Conservation (phyloP, 2,113 vertebrate species). For the Chamaea fasciata region DNA sequence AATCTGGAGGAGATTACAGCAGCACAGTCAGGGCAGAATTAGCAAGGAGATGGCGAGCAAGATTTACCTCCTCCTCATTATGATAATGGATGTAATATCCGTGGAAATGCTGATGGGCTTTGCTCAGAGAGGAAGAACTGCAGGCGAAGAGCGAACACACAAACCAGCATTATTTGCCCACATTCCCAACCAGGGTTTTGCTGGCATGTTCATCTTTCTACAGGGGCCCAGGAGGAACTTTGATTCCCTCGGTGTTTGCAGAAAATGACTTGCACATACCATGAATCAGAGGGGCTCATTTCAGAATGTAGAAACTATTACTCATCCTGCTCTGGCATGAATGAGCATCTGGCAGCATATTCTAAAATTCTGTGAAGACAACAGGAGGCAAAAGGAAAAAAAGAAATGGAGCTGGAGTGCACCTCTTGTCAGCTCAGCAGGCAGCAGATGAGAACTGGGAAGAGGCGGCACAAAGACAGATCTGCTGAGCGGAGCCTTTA, state of each 20-base stretch:
- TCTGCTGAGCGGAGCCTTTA: slow-evolving; percentile 17
- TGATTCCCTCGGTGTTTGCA: slow-evolving; percentile 2
- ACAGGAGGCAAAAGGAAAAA: slow-evolving; percentile 40
- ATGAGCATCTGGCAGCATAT: slow-evolving; percentile 50
- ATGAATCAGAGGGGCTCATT: slow-evolving; percentile 51
- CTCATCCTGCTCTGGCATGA: slow-evolving; percentile 58
- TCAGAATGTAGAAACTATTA: slow-evolving; percentile 43
- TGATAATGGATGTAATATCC: slow-evolving; percentile 47
- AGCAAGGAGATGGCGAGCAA: slow-evolving; percentile 16
- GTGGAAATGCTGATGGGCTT: slow-evolving; percentile 49
- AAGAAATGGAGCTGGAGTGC: neutral
- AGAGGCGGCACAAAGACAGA: neutral
- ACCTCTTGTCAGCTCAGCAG: slow-evolving; percentile 27
- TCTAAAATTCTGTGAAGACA: slow-evolving; percentile 48
- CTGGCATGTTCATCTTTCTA: slow-evolving; percentile 15
- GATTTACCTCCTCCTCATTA: slow-evolving; percentile 37
- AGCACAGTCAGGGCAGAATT: slow-evolving; percentile 21
- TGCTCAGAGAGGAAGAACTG: slow-evolving; percentile 43
- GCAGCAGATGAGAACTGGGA: neutral
- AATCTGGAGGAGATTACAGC: neutral
- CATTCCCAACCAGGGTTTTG: neutral
- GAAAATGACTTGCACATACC: slow-evolving; percentile 14
- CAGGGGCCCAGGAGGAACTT: slow-evolving; percentile 26
- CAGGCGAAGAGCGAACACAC: slow-evolving; percentile 36
- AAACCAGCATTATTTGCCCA: slow-evolving; percentile 29